Conservation (phyloP, 1,140 invertebrate genomes). For the Anadara kagoshimensis region DNA sequence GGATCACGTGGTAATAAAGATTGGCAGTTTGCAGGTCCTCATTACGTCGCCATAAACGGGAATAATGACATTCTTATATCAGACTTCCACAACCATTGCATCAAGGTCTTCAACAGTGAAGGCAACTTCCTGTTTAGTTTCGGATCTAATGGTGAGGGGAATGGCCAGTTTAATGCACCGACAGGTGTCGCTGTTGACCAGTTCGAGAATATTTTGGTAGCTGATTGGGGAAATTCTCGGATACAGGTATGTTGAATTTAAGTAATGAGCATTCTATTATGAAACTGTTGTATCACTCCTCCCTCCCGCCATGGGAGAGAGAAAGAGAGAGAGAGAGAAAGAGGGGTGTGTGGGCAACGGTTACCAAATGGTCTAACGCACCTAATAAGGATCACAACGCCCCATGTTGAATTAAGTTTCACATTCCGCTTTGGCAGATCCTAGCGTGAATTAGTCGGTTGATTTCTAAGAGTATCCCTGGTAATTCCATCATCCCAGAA, state of each 20-base stretch:
- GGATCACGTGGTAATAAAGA: constrained; percentile 72
- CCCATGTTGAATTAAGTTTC: too few relatives aligned
- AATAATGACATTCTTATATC: constrained; percentile 77
- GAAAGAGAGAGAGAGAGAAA: too few relatives aligned
- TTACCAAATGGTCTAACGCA: too few relatives aligned
- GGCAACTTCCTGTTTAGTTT: constrained; percentile 72
- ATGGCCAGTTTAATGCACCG: constrained; percentile 79
- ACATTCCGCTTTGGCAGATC: too few relatives aligned
- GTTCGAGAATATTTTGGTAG: constrained; percentile 77
- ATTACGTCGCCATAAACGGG: constrained; percentile 77
- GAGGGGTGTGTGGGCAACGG: too few relatives aligned
- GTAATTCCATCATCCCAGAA: too few relatives aligned
- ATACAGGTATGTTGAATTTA: constrained; percentile 77
- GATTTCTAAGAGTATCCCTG: too few relatives aligned
- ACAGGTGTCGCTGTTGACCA: constrained; percentile 77
- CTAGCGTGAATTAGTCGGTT: too few relatives aligned
- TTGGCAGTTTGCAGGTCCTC: constrained; percentile 78
- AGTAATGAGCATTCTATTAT: too few relatives aligned
- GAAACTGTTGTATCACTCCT: too few relatives aligned
- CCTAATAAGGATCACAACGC: too few relatives aligned
- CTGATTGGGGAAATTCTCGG: constrained; percentile 79
- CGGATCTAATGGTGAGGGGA: constrained; percentile 75
- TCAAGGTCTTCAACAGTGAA: constrained; percentile 75
- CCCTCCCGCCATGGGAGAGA: too few relatives aligned
- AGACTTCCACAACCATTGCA: constrained; percentile 79